phyloP scores from a whole-genome alignment of 2,797 vertebrate species.

The Acanthiza pusilla region DNA sequence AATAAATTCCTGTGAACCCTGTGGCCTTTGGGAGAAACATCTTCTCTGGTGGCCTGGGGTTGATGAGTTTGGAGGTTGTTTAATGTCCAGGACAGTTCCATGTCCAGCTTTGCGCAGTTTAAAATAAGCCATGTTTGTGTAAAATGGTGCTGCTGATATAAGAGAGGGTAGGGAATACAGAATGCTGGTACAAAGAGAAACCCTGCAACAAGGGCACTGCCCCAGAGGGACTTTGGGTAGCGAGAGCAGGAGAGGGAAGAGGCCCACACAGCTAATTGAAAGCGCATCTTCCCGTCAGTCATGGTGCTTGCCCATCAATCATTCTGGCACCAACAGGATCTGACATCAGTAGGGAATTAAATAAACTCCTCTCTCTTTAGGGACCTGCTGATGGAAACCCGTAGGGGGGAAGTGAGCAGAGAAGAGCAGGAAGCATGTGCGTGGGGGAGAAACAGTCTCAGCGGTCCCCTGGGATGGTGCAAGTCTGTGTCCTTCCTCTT shows the following conservation, averaged over 20 bases:
- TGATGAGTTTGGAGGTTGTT: background rate
- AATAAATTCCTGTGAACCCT: background rate
- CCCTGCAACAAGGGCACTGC: background rate
- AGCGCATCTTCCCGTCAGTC: slow-evolving; percentile 55
- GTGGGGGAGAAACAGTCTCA: slow-evolving; percentile 34
- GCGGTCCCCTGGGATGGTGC: background rate
- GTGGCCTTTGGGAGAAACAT: background rate
- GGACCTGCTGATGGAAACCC: slow-evolving; percentile 60
- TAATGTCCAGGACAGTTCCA: background rate
- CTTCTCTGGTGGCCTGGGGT: background rate
- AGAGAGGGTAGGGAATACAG: background rate
- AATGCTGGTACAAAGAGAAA: background rate
- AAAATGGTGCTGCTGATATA: background rate
- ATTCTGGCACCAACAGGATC: slow-evolving; percentile 70
- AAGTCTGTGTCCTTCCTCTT: slow-evolving; percentile 36
- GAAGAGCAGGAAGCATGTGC: slow-evolving; percentile 32
- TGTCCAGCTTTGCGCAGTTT: background rate
- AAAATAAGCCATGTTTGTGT: background rate
- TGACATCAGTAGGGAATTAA: slow-evolving; percentile 70
- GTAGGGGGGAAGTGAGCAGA: slow-evolving; percentile 39
- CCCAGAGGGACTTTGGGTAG: background rate
- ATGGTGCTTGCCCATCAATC: slow-evolving; percentile 62
- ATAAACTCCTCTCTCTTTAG: slow-evolving; percentile 67
- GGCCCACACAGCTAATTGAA: slow-evolving; percentile 61
- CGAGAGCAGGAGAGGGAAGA: background rate